Percentiles rank a stretch among this genome's conserved stretches.
Evolutionary conservation across 2,888 invertebrate species (phyloP).

Genomic region (Charanyca ferruginea): DNA sequence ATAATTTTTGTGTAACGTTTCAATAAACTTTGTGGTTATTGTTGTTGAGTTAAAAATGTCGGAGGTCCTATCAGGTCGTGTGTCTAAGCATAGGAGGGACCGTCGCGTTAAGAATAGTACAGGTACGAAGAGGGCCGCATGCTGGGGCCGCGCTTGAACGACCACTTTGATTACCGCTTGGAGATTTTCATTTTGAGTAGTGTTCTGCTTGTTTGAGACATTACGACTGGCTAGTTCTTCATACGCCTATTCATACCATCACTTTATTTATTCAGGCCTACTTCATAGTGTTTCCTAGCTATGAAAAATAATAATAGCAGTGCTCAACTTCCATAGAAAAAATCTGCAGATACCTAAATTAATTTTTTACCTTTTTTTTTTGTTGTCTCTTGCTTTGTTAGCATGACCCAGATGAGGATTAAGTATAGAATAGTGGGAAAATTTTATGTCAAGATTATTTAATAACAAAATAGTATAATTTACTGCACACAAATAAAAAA

Average conservation of each 20-base stretch:
- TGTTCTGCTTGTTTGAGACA: constrained; percentile 65
- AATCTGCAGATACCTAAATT: constrained; percentile 2
- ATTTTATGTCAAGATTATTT: constrained; percentile 4
- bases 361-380: constrained; percentile 21
- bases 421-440: constrained; percentile 20
- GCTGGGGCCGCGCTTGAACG: constrained; percentile 76
- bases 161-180: constrained; percentile 80
- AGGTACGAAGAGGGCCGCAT: constrained; percentile 84
- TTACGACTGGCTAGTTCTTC: constrained; percentile 61
- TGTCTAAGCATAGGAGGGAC: constrained; percentile 83
- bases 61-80: constrained; percentile 84
- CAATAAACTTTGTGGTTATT: constrained; percentile 63
- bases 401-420: constrained; percentile 32
- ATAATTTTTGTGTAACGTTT: constrained; percentile 70
- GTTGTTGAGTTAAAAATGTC: constrained; percentile 78
- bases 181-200: constrained; percentile 68
- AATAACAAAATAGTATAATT: constrained; percentile 19
- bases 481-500: constrained; percentile 6
- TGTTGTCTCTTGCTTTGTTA: constrained; percentile 29
- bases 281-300: constrained; percentile 35
- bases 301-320: constrained; percentile 28
- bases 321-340: constrained; percentile 17
- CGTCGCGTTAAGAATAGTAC: constrained; percentile 82
- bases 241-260: constrained; percentile 59
- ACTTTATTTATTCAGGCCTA: constrained; percentile 44